Conservation (phyloP, 2,113 vertebrate genomes). For the Varanus komodoensis region DNA sequence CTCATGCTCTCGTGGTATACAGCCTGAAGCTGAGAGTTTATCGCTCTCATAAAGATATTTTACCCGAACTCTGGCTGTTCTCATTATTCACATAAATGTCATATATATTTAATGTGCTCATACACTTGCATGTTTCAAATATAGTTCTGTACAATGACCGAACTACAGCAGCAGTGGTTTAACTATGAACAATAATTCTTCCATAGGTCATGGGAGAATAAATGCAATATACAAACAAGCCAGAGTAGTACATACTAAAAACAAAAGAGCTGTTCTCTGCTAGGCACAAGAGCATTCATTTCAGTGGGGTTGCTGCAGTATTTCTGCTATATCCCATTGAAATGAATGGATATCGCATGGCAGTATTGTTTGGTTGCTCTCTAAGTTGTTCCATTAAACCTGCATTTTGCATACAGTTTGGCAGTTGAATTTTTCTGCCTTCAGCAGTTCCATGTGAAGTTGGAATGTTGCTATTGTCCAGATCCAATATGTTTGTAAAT, state of each 20-base stretch:
- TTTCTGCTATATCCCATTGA: neutral
- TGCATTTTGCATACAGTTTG: neutral
- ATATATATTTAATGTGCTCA: conserved; percentile 23
- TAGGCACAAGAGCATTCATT: neutral
- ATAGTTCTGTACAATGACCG: conserved; percentile 8
- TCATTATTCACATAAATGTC: conserved; percentile 45
- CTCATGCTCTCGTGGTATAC: neutral
- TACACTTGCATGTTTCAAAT: conserved; percentile 30
- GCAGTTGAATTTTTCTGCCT: neutral
- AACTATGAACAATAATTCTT: neutral
- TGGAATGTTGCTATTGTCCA: neutral
- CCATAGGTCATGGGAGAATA: conserved; percentile 9
- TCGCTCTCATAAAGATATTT: conserved; percentile 11
- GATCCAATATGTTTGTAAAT: conserved; percentile 19
- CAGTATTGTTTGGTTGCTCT: neutral
- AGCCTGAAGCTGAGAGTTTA: neutral
- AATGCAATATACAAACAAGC: conserved; percentile 21
- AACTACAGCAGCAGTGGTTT: neutral
- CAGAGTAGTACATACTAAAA: neutral
- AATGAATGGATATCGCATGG: neutral
- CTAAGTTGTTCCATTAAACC: neutral
- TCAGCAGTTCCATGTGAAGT: neutral
- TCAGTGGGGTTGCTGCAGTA: neutral
- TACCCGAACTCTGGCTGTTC: neutral
- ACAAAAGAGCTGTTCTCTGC: neutral